These are phyloP conservation scores for Elephas maximus DNA, from an alignment of 2,113 vertebrate species.

Conservation along the genomic window DNA sequence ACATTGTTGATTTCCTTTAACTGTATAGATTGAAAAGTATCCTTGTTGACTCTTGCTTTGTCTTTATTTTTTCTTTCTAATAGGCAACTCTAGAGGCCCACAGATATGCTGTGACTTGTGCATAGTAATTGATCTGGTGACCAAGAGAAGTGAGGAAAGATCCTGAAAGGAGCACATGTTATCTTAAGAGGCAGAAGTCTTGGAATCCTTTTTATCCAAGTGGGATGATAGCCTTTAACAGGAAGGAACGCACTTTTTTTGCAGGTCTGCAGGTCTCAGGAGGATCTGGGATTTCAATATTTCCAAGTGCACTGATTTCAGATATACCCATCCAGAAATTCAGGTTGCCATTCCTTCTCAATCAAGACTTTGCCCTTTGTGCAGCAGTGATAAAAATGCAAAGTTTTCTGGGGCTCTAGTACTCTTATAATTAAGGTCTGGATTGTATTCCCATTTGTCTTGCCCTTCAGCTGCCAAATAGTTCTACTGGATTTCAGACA, in stretches of 20 bases:
- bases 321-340: not conserved
- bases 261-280: not conserved
- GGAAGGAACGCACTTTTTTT: not conserved
- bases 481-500: not conserved
- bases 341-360: not conserved
- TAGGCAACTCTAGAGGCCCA: too few species aligned
- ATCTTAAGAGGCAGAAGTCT: not conserved
- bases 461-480: not conserved
- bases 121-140: not conserved
- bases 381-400: not conserved
- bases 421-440: not conserved
- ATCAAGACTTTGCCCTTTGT: not conserved
- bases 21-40: not conserved
- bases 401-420: not conserved
- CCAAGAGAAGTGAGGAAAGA: accelerated
- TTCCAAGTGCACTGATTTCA: not conserved
- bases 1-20: not conserved
- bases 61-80: not conserved
- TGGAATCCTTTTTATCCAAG: not conserved
- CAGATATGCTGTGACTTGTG: not conserved
- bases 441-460: not conserved
- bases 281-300: not conserved
- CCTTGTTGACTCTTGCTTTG: not conserved
- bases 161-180: accelerated
- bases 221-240: not conserved